Percentiles rank a stretch among this genome's conserved stretches.
Evolutionary conservation across 2,113 vertebrate species (phyloP).

Genomic region (Planiliza haematocheilus): DNA sequence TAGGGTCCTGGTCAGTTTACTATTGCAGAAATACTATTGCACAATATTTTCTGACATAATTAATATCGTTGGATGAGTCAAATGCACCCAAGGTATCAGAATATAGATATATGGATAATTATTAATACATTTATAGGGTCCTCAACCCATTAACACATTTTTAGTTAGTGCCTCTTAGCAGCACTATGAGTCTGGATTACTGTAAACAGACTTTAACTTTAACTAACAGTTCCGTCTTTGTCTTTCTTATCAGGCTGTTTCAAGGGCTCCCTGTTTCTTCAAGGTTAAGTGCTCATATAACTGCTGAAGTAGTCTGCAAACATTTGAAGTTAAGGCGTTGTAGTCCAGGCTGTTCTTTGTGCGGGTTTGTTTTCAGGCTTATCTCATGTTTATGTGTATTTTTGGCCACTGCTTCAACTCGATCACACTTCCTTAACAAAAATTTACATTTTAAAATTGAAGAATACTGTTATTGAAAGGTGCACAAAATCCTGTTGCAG

Average conservation of each 20-base stretch:
- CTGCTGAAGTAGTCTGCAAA: slow-evolving; percentile 47
- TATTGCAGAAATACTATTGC: too few species aligned
- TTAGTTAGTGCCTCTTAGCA: slow-evolving; percentile 4
- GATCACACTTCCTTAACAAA: neutral
- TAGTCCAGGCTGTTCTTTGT: neutral
- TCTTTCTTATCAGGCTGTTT: slow-evolving; percentile 40
- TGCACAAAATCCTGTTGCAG: neutral
- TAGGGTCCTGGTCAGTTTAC: too few species aligned
- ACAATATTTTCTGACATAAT: too few species aligned
- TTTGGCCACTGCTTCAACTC: neutral
- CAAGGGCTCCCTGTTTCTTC: slow-evolving; percentile 23
- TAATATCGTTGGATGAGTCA: too few species aligned
- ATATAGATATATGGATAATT: neutral
- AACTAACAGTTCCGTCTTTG: slow-evolving; percentile 31
- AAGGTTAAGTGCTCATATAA: slow-evolving; percentile 43
- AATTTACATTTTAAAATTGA: neutral
- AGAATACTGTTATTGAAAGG: neutral
- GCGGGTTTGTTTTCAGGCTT: neutral
- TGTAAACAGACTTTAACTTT: neutral
- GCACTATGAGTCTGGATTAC: slow-evolving; percentile 1
- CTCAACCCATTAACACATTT: neutral
- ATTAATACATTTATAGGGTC: neutral
- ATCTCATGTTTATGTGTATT: neutral
- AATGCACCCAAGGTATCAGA: too few species aligned
- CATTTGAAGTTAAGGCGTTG: slow-evolving; percentile 54